Evolutionary conservation across 2,797 vertebrate species (phyloP).

Genomic region (Knipowitschia caucasica): DNA sequence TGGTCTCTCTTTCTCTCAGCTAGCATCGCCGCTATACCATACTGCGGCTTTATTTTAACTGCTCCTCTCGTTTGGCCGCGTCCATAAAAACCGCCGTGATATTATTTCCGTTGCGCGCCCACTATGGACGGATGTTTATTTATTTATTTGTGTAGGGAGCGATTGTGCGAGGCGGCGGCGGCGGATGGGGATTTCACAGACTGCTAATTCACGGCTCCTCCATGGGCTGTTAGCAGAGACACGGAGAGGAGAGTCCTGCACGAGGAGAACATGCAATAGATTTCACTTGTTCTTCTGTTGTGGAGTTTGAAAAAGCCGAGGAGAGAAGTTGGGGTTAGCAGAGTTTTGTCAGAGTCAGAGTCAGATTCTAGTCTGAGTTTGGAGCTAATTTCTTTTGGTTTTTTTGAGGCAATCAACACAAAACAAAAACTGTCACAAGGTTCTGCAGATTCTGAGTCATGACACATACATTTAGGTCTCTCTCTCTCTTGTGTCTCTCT

Average conservation of each 20-base stretch:
- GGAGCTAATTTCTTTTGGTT: background rate
- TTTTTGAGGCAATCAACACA: too few relatives aligned
- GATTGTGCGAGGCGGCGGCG: background rate
- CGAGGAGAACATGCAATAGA: too few relatives aligned
- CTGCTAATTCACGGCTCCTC: background rate
- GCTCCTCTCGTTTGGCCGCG: conserved; percentile 3
- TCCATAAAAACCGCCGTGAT: conserved; percentile 5
- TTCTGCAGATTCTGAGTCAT: too few relatives aligned
- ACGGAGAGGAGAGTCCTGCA: too few relatives aligned
- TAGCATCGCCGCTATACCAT: too few relatives aligned
- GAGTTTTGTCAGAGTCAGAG: too few relatives aligned
- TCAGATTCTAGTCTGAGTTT: background rate
- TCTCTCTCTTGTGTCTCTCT: too few relatives aligned
- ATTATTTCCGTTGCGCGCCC: conserved; percentile 4
- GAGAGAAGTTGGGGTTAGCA: background rate
- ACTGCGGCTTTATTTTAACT: conserved; percentile 11
- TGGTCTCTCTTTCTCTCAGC: background rate
- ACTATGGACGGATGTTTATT: background rate
- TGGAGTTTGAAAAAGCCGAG: background rate
- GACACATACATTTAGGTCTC: too few relatives aligned
- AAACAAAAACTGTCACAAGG: too few relatives aligned
- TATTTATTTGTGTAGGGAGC: conserved; percentile 10
- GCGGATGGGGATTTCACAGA: background rate
- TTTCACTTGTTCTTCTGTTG: background rate
- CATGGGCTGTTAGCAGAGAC: background rate